These are phyloP conservation scores for Pegoplata infirma DNA, from an alignment of 2,888 invertebrate species.

Conservation along the genomic window DNA sequence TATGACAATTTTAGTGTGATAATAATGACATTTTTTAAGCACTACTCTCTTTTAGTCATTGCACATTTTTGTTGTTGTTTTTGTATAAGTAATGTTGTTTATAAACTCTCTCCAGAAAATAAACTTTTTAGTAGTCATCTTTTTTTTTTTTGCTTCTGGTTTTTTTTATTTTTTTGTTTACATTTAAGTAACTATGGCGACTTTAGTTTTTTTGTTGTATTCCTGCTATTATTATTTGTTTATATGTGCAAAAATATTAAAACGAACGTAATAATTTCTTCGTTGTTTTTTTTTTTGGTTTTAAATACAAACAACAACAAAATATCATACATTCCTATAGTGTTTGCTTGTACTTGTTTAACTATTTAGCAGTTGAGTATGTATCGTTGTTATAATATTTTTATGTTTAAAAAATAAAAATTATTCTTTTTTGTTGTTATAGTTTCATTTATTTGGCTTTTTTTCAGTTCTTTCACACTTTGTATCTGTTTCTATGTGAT, in stretches of 20 bases:
- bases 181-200: constrained; percentile 55
- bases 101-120: neutral
- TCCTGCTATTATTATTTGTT: constrained; percentile 24
- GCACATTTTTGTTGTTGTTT: neutral
- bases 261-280: constrained; percentile 21
- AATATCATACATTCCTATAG: constrained; percentile 24
- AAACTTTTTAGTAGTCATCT: constrained; percentile 10
- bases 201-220: constrained; percentile 29
- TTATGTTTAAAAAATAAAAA: neutral
- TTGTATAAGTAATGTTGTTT: too few species aligned
- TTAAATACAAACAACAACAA: neutral
- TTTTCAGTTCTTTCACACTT: neutral
- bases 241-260: constrained; percentile 17
- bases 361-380: constrained; percentile 13
- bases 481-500: constrained; percentile 22
- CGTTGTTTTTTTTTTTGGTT: constrained; percentile 4
- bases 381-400: neutral
- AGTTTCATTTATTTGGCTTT: constrained; percentile 9
- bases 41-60: neutral
- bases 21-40: neutral
- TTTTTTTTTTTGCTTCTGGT: too few species aligned
- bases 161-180: constrained; percentile 50
- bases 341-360: constrained; percentile 16
- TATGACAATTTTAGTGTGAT: too few species aligned
- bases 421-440: constrained; percentile 1